A percentile compares a stretch with the other conserved stretches of the same genome.
Conservation (phyloP, 2,113 vertebrate genomes). For the Spheniscus mendiculus region DNA sequence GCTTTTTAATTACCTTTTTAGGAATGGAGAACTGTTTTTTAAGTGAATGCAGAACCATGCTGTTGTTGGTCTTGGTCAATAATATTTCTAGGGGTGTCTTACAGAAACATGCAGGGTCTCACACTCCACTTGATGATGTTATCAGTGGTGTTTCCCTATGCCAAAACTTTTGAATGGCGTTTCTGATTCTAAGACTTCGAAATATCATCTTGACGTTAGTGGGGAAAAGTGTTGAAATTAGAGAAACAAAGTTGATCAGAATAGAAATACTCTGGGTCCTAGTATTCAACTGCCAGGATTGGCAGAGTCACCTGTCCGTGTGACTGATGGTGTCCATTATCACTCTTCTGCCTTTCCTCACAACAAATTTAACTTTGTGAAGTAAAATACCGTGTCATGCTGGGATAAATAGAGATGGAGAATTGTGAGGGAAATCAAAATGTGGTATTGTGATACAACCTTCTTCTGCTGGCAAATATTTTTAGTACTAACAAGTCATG, state of each 20-base stretch:
- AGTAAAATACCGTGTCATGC: not conserved
- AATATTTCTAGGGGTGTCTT: not conserved
- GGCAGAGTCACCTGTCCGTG: not conserved
- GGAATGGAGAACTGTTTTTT: not conserved
- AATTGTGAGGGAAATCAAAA: not conserved
- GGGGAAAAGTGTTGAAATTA: not conserved
- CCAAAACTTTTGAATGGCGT: not conserved
- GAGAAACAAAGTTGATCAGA: not conserved
- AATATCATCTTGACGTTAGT: not conserved
- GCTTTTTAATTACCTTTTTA: not conserved
- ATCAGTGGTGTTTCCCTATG: not conserved
- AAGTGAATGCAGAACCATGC: not conserved
- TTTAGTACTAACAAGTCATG: not conserved
- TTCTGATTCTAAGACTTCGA: not conserved
- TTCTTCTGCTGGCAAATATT: not conserved
- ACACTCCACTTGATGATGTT: not conserved
- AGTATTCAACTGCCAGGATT: not conserved
- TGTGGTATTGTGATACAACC: not conserved
- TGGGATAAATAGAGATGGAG: not conserved
- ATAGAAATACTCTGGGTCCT: not conserved
- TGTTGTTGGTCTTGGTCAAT: not conserved
- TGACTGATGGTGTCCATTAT: not conserved
- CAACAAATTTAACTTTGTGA: not conserved
- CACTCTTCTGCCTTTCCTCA: not conserved
- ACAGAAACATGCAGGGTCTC: not conserved